A percentile compares a stretch with the other conserved stretches of the same genome.
These are phyloP conservation scores for Myodes glareolus DNA, from an alignment of 2,113 vertebrate genomes.

Conservation along the genomic window DNA sequence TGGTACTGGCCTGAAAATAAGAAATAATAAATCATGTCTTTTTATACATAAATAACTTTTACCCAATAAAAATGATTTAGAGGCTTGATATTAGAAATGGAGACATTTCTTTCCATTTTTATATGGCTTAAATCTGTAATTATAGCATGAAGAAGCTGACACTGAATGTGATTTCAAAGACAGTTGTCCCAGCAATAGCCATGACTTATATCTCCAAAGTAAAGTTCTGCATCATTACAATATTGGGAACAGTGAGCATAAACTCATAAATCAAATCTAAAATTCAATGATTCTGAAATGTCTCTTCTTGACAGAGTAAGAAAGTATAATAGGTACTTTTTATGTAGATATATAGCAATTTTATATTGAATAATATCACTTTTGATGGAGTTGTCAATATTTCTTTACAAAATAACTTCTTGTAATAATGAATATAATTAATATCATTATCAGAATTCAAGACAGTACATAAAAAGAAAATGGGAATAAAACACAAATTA, in stretches of 20 bases:
- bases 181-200: not conserved
- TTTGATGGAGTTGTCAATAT: not conserved
- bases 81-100: not conserved
- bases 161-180: not conserved
- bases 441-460: not conserved
- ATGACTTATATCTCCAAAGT: not conserved
- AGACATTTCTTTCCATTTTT: not conserved
- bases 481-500: not conserved
- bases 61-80: not conserved
- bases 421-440: not conserved
- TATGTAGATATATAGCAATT: not conserved
- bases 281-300: not conserved
- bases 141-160: not conserved
- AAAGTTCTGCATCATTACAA: not conserved
- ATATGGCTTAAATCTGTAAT: not conserved
- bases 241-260: not conserved
- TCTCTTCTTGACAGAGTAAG: not conserved
- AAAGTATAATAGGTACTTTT: not conserved
- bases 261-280: not conserved
- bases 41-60: not conserved
- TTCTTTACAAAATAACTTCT: conserved; percentile 2
- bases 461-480: not conserved
- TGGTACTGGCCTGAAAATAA: not conserved
- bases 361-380: not conserved
- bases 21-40: not conserved